These are phyloP conservation scores for Eurytoma adleriae DNA, from an alignment of 2,888 invertebrate species.

Conservation along the genomic window DNA sequence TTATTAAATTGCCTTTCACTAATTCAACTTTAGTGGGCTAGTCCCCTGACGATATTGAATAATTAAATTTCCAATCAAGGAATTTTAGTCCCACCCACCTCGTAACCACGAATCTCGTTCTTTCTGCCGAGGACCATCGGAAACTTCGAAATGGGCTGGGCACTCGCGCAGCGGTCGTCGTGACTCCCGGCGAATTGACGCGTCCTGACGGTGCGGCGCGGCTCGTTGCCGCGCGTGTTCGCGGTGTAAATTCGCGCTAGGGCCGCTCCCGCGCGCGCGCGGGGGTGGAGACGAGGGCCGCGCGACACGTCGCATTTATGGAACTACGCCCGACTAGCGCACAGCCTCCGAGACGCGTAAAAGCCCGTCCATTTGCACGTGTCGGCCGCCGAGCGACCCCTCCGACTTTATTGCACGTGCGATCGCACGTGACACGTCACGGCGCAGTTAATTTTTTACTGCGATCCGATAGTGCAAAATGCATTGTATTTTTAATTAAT, in stretches of 20 bases:
- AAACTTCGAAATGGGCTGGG: too few relatives aligned
- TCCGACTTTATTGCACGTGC: constrained; percentile 14
- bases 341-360: not conserved
- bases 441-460: constrained; percentile 10
- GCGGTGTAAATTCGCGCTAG: constrained; percentile 29
- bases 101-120: too few relatives aligned
- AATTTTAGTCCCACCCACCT: too few relatives aligned
- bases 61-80: too few relatives aligned
- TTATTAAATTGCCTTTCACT: too few relatives aligned
- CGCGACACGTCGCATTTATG: not conserved
- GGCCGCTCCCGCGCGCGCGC: not conserved
- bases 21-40: too few relatives aligned
- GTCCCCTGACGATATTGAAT: too few relatives aligned
- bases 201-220: not conserved
- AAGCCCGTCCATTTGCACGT: constrained; percentile 40
- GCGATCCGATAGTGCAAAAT: not conserved
- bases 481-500: not conserved
- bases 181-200: constrained; percentile 38
- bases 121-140: too few relatives aligned
- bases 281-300: too few relatives aligned
- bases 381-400: constrained; percentile 7
- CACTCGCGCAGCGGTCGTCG: too few relatives aligned
- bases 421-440: constrained; percentile 13
- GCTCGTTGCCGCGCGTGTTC: constrained; percentile 17
- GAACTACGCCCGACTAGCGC: not conserved